Percentiles rank a stretch among this genome's conserved stretches.
phyloP scores from a whole-genome alignment of 1,140 invertebrate genomes.

The Galleria mellonella region DNA sequence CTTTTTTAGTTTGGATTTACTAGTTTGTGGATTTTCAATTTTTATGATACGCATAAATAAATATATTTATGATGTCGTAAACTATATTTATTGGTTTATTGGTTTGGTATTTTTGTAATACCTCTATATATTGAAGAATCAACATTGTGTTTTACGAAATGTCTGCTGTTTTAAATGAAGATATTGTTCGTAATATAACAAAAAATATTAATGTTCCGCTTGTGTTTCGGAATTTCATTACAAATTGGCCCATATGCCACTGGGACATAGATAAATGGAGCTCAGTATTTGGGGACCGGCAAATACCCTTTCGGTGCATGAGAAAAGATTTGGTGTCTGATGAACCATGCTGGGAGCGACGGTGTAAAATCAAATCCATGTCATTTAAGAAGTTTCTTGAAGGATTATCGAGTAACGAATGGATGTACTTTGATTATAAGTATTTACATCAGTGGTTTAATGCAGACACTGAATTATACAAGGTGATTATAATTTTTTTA shows the following conservation, averaged over 20 bases:
- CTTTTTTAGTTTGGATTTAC: no score
- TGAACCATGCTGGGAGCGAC: slow-evolving; percentile 86
- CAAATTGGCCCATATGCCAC: slow-evolving; percentile 51
- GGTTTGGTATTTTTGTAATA: no score
- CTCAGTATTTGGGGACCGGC: slow-evolving; percentile 54
- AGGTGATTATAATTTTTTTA: slow-evolving; percentile 50
- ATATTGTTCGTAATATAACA: slow-evolving; percentile 35
- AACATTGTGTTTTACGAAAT: slow-evolving; percentile 6
- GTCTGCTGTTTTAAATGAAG: slow-evolving; percentile 30
- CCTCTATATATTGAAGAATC: neutral
- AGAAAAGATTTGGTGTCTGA: slow-evolving; percentile 51
- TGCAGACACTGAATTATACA: slow-evolving; percentile 75
- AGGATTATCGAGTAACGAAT: slow-evolving; percentile 61
- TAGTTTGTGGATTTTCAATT: no score
- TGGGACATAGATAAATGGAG: slow-evolving; percentile 71
- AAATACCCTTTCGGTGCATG: slow-evolving; percentile 65
- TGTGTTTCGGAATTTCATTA: slow-evolving; percentile 41
- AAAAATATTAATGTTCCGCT: slow-evolving; percentile 36
- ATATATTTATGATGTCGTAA: no score
- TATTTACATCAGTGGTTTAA: slow-evolving; percentile 83
- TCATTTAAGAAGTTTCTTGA: slow-evolving; percentile 80
- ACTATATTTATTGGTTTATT: no score
- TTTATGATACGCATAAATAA: no score
- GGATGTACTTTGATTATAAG: slow-evolving; percentile 92
- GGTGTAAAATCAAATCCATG: slow-evolving; percentile 73